phyloP scores from a whole-genome alignment of 2,113 vertebrate species.

The Pholis gunnellus region DNA sequence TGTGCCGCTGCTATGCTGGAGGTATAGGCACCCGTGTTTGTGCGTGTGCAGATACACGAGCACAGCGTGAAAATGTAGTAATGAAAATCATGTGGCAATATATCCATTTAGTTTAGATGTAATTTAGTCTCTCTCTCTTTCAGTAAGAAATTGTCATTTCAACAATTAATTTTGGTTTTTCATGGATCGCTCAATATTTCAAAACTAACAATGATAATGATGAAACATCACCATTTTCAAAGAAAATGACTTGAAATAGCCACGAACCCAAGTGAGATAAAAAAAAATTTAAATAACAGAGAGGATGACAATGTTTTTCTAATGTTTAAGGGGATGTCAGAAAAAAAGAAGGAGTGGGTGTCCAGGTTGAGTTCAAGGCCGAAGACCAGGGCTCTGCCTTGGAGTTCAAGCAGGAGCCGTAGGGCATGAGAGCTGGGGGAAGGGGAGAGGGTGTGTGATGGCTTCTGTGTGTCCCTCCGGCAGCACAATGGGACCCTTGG shows the following conservation, averaged over 20 bases:
- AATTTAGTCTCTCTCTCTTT: neutral
- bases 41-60: constrained; percentile 38
- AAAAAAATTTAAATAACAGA: neutral
- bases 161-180: neutral
- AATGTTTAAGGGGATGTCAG: constrained; percentile 11
- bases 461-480: constrained; percentile 70
- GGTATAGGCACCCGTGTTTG: constrained; percentile 5
- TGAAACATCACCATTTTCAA: neutral
- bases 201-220: neutral
- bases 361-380: constrained; percentile 77
- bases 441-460: constrained; percentile 55
- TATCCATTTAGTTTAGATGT: constrained; percentile 1
- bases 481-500: constrained; percentile 81
- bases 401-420: constrained; percentile 63
- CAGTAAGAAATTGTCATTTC: neutral
- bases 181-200: neutral
- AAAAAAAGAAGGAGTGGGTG: constrained; percentile 26
- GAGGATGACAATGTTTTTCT: neutral
- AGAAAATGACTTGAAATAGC: neutral
- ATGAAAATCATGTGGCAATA: constrained; percentile 28
- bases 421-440: constrained; percentile 42
- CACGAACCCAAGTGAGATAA: neutral
- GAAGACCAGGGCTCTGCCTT: constrained; percentile 57
- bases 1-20: constrained; percentile 44
- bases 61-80: constrained; percentile 23